These are phyloP conservation scores for Aphodius granarius DNA, from an alignment of 2,888 invertebrate species.

Conservation along the genomic window DNA sequence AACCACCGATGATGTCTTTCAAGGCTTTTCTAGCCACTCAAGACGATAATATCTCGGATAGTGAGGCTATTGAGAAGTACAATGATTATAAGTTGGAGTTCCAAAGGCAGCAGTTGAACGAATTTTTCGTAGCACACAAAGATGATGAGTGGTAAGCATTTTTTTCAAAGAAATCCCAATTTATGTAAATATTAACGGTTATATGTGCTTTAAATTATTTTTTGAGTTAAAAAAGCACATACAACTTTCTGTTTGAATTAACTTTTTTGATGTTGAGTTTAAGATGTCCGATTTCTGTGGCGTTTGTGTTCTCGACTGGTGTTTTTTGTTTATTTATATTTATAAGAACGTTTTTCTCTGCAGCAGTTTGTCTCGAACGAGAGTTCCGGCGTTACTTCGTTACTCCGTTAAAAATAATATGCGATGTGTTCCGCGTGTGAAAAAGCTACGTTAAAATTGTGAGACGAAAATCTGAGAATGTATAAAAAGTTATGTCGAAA, in stretches of 20 bases:
- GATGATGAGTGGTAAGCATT: slow-evolving; percentile 97
- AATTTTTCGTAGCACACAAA: slow-evolving; percentile 98
- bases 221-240: slow-evolving; percentile 16
- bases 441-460: slow-evolving; percentile 43
- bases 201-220: slow-evolving; percentile 20
- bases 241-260: slow-evolving; percentile 20
- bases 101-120: slow-evolving; percentile 92
- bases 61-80: slow-evolving; percentile 94
- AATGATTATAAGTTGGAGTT: slow-evolving; percentile 98
- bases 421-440: slow-evolving; percentile 53
- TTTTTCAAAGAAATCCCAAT: slow-evolving; percentile 16
- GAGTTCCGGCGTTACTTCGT: slow-evolving; percentile 44
- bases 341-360: slow-evolving; percentile 50
- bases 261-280: not conserved
- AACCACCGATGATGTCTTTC: slow-evolving; percentile 95
- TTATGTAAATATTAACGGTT: slow-evolving; percentile 17
- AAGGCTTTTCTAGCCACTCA: slow-evolving; percentile 95
- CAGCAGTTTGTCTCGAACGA: slow-evolving; percentile 51
- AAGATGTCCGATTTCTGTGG: slow-evolving; percentile 5
- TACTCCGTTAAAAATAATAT: slow-evolving; percentile 48
- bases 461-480: slow-evolving; percentile 41
- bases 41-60: slow-evolving; percentile 97
- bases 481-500: slow-evolving; percentile 19
- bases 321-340: slow-evolving; percentile 32
- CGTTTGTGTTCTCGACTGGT: slow-evolving; percentile 26